Conservation (phyloP, 1,140 invertebrate species). For the Drosophila lacertosa region DNA sequence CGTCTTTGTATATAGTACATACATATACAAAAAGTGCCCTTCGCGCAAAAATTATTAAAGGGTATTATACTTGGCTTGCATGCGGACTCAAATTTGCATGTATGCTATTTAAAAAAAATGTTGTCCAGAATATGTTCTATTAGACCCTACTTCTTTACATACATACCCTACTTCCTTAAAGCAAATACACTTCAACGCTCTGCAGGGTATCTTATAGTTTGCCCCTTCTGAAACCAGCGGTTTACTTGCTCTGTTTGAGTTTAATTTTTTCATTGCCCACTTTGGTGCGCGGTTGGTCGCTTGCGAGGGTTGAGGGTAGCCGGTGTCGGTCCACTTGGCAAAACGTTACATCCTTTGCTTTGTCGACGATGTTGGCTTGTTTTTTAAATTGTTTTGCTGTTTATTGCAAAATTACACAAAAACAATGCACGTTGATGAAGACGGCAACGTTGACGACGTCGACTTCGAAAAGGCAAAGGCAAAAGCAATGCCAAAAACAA, state of each 20-base stretch:
- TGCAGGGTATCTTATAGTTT: constrained; percentile 2
- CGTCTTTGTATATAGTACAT: constrained; percentile 22
- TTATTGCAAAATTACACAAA: constrained; percentile 83
- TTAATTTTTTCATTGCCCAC: constrained; percentile 65
- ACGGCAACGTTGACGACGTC: constrained; percentile 52
- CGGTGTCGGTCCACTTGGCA: constrained; percentile 75
- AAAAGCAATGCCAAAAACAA: constrained; percentile 63
- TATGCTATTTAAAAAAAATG: too few species aligned
- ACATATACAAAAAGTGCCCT: background rate
- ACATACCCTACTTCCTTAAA: background rate
- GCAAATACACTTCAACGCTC: background rate
- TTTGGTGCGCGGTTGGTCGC: constrained; percentile 20
- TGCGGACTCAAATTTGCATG: too few species aligned
- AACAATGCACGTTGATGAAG: constrained; percentile 79
- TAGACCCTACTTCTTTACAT: background rate
- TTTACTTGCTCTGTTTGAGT: constrained; percentile 19
- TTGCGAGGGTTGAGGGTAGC: constrained; percentile 24
- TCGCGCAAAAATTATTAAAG: background rate
- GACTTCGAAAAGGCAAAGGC: constrained; percentile 34
- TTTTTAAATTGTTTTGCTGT: constrained; percentile 80
- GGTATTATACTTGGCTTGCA: background rate
- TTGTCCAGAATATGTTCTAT: background rate
- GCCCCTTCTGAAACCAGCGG: background rate
- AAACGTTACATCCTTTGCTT: constrained; percentile 80
- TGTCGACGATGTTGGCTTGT: constrained; percentile 53